Base-by-base conservation (phyloP, 2,888 invertebrate species). In the Seira sanloemensis region DNA sequence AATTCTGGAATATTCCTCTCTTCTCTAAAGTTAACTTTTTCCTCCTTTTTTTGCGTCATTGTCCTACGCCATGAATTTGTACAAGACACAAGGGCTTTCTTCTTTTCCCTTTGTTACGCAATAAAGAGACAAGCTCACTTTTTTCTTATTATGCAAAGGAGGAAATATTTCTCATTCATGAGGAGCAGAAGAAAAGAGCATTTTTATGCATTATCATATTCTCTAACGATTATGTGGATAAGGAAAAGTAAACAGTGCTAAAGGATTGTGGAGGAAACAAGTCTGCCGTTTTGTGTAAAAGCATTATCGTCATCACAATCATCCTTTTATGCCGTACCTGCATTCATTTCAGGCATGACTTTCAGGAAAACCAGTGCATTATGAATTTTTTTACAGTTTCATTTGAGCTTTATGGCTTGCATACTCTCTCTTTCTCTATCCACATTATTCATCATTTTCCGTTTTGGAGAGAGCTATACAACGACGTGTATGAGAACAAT, bases 141-240 rank as follows among this genome's bases (percentile, higher is more conserved):
- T 37, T 37, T 9, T 5, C 7, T 12, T 9, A 12, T 37, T 37
- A 37, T 37, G 37, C 7, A 5, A 9, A 9, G 7, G 12, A 37
- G 37, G 37, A 37, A 37, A 5, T 37, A 9, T 37, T 37, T 37
- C 37, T 74, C 73, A 80, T 74, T 74, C 80, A 69, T 74, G 80
- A 58, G 73, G 26, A 58, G 23, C 37, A 1, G 65, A 46, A 27
- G 67, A 71, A 79, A 71, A 66, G 50, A 54, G 68, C 66, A 18
- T 68, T 62, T 81, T 65, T 68, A 81, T 76, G 50, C 81, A 76
- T 76, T 81, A 81, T 81, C 81, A 71, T 81, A 50, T 50, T 75
- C 65, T 75, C 54, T 76, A 81, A 81, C 81, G 81, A 81, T 81
- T 76, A 81, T 71, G 66, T 69, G 67, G 78, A 78, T 77, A 58